Conservation (phyloP, 1,140 invertebrate species). For the Drosophila repletoides region DNA sequence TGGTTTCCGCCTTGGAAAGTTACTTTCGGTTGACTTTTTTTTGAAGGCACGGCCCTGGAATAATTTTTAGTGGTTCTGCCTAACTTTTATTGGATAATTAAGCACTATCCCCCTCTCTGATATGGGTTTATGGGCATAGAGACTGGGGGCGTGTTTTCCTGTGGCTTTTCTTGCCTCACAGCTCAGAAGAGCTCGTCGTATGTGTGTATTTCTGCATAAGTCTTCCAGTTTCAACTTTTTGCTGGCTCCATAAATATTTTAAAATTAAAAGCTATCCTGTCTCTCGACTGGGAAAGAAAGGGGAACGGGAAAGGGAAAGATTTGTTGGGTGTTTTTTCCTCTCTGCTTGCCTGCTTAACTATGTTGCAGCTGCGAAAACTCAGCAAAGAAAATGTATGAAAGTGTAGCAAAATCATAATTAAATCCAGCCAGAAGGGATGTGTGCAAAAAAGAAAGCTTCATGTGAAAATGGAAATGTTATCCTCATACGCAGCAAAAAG, state of each 20-base stretch:
- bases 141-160: slow-evolving; percentile 2
- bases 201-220: slow-evolving; percentile 40
- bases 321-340: background rate
- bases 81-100: slow-evolving; percentile 72
- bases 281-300: background rate
- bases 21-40: slow-evolving; percentile 28
- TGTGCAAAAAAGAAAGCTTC: background rate
- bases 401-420: slow-evolving; percentile 27
- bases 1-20: slow-evolving; percentile 3
- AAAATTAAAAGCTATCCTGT: slow-evolving; percentile 61
- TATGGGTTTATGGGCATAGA: background rate
- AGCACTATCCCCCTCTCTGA: background rate
- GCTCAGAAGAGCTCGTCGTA: too few species aligned
- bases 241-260: slow-evolving; percentile 63
- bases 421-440: too few species aligned
- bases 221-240: slow-evolving; percentile 60
- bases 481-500: background rate
- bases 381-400: slow-evolving; percentile 35
- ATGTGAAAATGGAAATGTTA: background rate
- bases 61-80: slow-evolving; percentile 52
- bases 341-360: slow-evolving; percentile 7
- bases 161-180: background rate
- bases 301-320: background rate
- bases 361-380: slow-evolving; percentile 30
- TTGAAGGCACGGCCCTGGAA: slow-evolving; percentile 33